These are phyloP conservation scores for Trichogramma pretiosum DNA, from an alignment of 1,140 invertebrate species.

Conservation along the genomic window DNA sequence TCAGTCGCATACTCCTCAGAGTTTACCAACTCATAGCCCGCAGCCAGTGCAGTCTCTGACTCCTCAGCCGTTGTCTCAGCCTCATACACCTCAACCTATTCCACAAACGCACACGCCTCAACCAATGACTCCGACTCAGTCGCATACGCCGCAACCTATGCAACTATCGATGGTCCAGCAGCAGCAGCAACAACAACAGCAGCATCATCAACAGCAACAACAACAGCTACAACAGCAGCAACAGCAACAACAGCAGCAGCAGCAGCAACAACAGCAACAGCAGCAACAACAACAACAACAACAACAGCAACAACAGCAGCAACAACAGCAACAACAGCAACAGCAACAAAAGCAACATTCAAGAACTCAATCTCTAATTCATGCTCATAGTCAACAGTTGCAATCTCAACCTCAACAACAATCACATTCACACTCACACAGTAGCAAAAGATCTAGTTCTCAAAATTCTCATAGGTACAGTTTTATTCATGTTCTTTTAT, in stretches of 20 bases:
- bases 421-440: slow-evolving; percentile 37
- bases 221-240: slow-evolving; percentile 24
- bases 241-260: slow-evolving; percentile 32
- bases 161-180: slow-evolving; percentile 24
- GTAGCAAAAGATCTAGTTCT: slow-evolving; percentile 37
- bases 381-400: slow-evolving; percentile 35
- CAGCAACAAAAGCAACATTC: slow-evolving; percentile 32
- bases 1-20: slow-evolving; percentile 37
- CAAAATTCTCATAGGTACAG: slow-evolving; percentile 38
- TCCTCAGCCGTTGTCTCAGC: slow-evolving; percentile 45
- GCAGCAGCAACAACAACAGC: slow-evolving; percentile 35
- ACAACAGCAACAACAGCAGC: slow-evolving; percentile 17
- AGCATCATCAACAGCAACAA: slow-evolving; percentile 9
- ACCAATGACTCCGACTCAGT: slow-evolving; percentile 21
- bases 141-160: slow-evolving; percentile 20
- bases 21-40: slow-evolving; percentile 37
- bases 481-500: no score
- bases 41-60: slow-evolving; percentile 44
- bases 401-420: slow-evolving; percentile 35
- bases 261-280: slow-evolving; percentile 32
- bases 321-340: slow-evolving; percentile 33
- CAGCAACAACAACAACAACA: slow-evolving; percentile 32
- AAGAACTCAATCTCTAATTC: slow-evolving; percentile 36
- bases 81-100: slow-evolving; percentile 39
- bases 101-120: slow-evolving; percentile 31